Evolutionary conservation across 2,113 vertebrate species (phyloP).

Genomic region (rabbit (Oryctolagus cuniculus)): DNA sequence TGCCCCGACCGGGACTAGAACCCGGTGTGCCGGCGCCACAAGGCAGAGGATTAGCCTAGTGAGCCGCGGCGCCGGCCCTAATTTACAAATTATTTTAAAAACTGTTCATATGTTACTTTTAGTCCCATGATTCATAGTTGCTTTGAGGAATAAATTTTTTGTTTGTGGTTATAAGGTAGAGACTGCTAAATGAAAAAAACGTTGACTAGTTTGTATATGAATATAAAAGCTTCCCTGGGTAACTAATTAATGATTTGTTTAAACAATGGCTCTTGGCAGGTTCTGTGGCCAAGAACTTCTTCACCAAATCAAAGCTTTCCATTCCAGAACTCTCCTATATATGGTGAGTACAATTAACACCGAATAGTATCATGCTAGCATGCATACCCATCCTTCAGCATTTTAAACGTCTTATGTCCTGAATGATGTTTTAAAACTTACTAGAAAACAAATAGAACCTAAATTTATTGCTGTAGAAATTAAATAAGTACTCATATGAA

Average conservation of each 20-base stretch:
- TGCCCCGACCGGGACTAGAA: too few relatives aligned
- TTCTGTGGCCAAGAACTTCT: conserved; percentile 97
- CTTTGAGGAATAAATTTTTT: conserved; percentile 54
- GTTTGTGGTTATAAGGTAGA: conserved; percentile 28
- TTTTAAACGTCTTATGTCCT: conserved; percentile 56
- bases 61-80: too few relatives aligned
- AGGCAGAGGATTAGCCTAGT: too few relatives aligned
- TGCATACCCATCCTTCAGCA: background rate
- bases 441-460: background rate
- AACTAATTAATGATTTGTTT: conserved; percentile 59
- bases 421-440: conserved; percentile 3
- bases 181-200: conserved; percentile 59
- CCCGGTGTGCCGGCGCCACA: too few relatives aligned
- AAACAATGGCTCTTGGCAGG: conserved; percentile 87
- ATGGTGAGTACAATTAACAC: conserved; percentile 90
- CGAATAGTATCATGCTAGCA: background rate
- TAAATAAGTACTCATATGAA: conserved; percentile 32
- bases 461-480: conserved; percentile 51
- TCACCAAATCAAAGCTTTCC: conserved; percentile 98
- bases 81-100: conserved; percentile 54
- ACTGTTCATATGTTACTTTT: conserved; percentile 29
- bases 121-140: conserved; percentile 51
- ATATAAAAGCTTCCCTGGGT: conserved; percentile 60
- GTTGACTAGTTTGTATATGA: conserved; percentile 26
- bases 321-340: conserved; percentile 98